These are phyloP conservation scores for Macrophya alboannulata DNA, from an alignment of 2,888 invertebrate genomes.

Conservation along the genomic window DNA sequence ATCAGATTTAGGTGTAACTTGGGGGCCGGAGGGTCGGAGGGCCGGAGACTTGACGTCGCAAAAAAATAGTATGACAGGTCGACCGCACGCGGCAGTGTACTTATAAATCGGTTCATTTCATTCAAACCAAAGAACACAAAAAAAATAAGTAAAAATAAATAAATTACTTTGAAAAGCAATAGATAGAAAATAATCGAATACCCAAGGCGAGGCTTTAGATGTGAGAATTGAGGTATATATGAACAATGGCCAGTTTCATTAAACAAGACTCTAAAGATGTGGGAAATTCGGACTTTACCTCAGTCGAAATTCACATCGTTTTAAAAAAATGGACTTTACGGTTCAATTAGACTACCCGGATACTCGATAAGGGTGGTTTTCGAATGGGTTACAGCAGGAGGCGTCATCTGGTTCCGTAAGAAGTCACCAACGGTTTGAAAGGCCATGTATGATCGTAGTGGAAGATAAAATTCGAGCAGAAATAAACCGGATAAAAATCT, in stretches of 20 bases:
- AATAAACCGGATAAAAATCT: background rate
- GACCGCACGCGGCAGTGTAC: conserved; percentile 1
- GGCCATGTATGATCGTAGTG: background rate
- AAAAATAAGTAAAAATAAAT: no score
- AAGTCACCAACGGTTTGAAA: background rate
- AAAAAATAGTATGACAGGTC: conserved; percentile 23
- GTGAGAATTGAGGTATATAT: background rate
- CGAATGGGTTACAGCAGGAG: background rate
- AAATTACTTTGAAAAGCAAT: background rate
- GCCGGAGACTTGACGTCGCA: conserved; percentile 25
- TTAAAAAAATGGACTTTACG: background rate
- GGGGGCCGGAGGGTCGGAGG: conserved; percentile 9
- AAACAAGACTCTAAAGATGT: background rate
- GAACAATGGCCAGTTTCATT: background rate
- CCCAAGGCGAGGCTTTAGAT: background rate
- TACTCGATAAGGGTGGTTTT: background rate
- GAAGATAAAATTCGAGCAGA: background rate
- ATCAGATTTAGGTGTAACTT: conserved; percentile 30
- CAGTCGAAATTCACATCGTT: background rate
- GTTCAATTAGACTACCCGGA: background rate
- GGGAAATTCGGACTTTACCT: background rate
- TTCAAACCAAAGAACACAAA: background rate
- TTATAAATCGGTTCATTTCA: background rate
- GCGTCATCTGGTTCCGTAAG: background rate
- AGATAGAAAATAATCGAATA: background rate